These are phyloP conservation scores for Melanotaenia duboulayi DNA, from an alignment of 2,113 vertebrate genomes.

Conservation along the genomic window DNA sequence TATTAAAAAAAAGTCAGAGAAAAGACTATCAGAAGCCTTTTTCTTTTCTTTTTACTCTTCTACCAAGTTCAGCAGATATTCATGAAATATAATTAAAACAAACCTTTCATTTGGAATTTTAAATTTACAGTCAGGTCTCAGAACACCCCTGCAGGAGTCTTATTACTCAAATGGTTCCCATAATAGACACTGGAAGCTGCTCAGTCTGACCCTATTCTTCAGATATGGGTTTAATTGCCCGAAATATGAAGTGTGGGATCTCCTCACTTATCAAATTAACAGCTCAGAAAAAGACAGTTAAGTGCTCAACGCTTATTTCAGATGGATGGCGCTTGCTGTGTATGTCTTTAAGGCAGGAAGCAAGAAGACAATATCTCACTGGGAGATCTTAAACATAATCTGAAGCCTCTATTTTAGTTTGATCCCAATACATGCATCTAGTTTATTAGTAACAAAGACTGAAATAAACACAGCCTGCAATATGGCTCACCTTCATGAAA, in stretches of 20 bases:
- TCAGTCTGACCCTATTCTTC: constrained; percentile 69
- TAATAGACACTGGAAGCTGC: constrained; percentile 73
- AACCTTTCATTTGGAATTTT: constrained; percentile 21
- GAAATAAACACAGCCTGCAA: not conserved
- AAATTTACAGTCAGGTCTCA: constrained; percentile 21
- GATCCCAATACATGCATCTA: not conserved
- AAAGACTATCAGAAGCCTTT: no score
- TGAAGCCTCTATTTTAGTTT: constrained; percentile 18
- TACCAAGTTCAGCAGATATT: not conserved
- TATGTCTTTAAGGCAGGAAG: constrained; percentile 46
- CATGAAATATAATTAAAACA: constrained; percentile 3
- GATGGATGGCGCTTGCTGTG: constrained; percentile 63
- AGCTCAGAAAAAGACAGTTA: constrained; percentile 65
- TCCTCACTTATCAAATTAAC: constrained; percentile 78
- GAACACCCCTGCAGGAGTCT: constrained; percentile 31
- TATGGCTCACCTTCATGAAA: not conserved
- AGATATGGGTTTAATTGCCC: constrained; percentile 75
- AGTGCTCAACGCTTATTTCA: constrained; percentile 57
- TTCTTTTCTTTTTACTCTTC: no score
- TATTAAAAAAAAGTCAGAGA: no score
- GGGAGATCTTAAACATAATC: not conserved
- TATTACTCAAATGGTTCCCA: constrained; percentile 60
- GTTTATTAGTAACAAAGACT: not conserved
- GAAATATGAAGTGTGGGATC: constrained; percentile 73
- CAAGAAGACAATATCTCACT: constrained; percentile 24